These are phyloP conservation scores for Heliconius congener DNA, from an alignment of 1,140 invertebrate species.

Conservation along the genomic window DNA sequence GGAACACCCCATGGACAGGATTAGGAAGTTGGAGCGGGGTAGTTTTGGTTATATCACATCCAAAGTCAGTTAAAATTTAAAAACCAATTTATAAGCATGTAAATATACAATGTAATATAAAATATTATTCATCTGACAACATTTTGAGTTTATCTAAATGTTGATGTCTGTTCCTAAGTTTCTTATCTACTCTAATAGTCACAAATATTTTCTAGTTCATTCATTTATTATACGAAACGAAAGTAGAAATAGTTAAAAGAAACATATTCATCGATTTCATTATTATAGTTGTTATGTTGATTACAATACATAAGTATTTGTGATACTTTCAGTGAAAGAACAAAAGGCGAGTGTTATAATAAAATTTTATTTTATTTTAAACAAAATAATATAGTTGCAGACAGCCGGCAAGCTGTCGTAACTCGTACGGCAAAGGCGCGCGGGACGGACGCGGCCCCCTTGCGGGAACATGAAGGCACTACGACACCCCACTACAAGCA, in stretches of 20 bases:
- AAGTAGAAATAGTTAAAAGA: neutral
- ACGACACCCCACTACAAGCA: constrained; percentile 49
- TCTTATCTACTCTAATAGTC: constrained; percentile 12
- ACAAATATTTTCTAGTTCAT: constrained; percentile 11
- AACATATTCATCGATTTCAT: neutral
- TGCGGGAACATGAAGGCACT: constrained; percentile 55
- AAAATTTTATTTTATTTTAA: constrained; percentile 76
- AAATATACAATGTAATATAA: constrained; percentile 15
- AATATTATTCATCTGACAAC: constrained; percentile 13
- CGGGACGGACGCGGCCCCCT: constrained; percentile 51
- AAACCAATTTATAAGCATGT: constrained; percentile 15
- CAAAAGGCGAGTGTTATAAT: constrained; percentile 55
- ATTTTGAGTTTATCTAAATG: constrained; percentile 12
- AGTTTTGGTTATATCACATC: constrained; percentile 1
- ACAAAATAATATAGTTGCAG: constrained; percentile 73
- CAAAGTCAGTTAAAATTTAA: constrained; percentile 10
- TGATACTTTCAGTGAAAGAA: constrained; percentile 35
- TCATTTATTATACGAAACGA: neutral
- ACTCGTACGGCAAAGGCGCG: constrained; percentile 34
- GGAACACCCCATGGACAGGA: neutral
- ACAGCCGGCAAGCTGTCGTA: constrained; percentile 31
- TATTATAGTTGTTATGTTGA: neutral
- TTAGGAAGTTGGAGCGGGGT: neutral
- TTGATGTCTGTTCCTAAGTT: constrained; percentile 12
- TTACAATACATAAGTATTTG: constrained; percentile 12